These are phyloP conservation scores for Panulirus ornatus DNA, from an alignment of 1,140 invertebrate species.

Conservation along the genomic window DNA sequence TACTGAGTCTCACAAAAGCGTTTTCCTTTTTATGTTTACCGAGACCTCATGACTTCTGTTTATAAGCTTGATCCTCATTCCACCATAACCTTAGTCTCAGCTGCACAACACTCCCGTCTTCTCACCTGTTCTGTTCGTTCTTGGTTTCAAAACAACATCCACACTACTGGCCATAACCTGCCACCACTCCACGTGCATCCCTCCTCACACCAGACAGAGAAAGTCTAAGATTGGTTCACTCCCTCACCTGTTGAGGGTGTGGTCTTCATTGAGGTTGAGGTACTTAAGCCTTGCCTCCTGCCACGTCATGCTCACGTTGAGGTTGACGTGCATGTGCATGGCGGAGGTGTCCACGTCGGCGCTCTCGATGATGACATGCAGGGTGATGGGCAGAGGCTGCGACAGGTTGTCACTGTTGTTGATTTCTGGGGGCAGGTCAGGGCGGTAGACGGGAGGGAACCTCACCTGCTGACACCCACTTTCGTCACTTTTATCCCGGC, in stretches of 20 bases:
- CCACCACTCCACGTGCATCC: too few relatives aligned
- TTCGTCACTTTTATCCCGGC: slow-evolving; percentile 87
- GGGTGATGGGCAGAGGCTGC: slow-evolving; percentile 53
- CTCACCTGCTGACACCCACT: slow-evolving; percentile 79
- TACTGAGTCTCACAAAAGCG: too few relatives aligned
- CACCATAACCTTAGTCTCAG: too few relatives aligned
- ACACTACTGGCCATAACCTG: too few relatives aligned
- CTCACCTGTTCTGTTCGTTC: too few relatives aligned
- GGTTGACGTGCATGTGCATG: slow-evolving; percentile 72
- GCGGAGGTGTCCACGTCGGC: slow-evolving; percentile 68
- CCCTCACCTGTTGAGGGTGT: slow-evolving; percentile 70
- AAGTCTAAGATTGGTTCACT: too few relatives aligned
- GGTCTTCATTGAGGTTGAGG: slow-evolving; percentile 74
- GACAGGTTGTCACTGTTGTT: slow-evolving; percentile 41
- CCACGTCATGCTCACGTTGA: slow-evolving; percentile 71
- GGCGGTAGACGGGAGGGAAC: slow-evolving; percentile 66
- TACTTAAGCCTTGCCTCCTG: slow-evolving; percentile 65
- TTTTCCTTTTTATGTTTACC: too few relatives aligned
- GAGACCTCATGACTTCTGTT: too few relatives aligned
- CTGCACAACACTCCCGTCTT: too few relatives aligned
- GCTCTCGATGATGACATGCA: slow-evolving; percentile 65
- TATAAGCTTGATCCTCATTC: too few relatives aligned
- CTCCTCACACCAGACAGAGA: too few relatives aligned
- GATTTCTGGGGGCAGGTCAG: slow-evolving; percentile 65
- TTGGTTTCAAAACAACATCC: too few relatives aligned